Percentiles rank a stretch among this genome's conserved stretches.
These are phyloP conservation scores for Synanthedon vespiformis DNA, from an alignment of 2,888 invertebrate species.

Conservation along the genomic window DNA sequence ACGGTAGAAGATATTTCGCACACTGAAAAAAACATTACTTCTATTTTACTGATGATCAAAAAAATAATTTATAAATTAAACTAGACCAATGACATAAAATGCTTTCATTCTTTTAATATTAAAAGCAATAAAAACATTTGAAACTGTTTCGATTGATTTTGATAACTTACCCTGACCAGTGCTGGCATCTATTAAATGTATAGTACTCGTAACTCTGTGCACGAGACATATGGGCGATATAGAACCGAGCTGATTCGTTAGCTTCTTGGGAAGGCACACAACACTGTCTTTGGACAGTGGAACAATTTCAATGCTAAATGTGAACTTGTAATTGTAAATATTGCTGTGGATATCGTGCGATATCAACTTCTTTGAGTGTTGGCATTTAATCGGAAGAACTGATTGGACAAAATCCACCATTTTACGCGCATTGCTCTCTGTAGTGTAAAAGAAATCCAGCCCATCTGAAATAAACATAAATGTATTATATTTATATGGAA, in stretches of 20 bases:
- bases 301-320: constrained; percentile 93
- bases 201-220: constrained; percentile 86
- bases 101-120: no score
- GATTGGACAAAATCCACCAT: constrained; percentile 93
- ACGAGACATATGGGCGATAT: constrained; percentile 91
- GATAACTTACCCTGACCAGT: constrained; percentile 79
- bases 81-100: no score
- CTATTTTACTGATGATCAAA: no score
- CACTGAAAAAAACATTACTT: constrained; percentile 62
- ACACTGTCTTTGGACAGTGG: constrained; percentile 95
- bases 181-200: constrained; percentile 94
- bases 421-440: constrained; percentile 91
- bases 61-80: no score
- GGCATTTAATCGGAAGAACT: constrained; percentile 88
- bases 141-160: no score
- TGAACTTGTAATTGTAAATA: constrained; percentile 95
- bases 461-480: constrained; percentile 75
- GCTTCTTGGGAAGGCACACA: constrained; percentile 88
- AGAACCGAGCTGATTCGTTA: constrained; percentile 88
- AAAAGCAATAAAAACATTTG: no score
- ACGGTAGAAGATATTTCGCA: constrained; percentile 84
- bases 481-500: neutral
- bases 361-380: constrained; percentile 93
- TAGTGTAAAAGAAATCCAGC: constrained; percentile 93
- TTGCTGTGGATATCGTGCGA: constrained; percentile 98